phyloP scores from a whole-genome alignment of 1,140 invertebrate genomes.

The Oncopodura yosiiana region DNA sequence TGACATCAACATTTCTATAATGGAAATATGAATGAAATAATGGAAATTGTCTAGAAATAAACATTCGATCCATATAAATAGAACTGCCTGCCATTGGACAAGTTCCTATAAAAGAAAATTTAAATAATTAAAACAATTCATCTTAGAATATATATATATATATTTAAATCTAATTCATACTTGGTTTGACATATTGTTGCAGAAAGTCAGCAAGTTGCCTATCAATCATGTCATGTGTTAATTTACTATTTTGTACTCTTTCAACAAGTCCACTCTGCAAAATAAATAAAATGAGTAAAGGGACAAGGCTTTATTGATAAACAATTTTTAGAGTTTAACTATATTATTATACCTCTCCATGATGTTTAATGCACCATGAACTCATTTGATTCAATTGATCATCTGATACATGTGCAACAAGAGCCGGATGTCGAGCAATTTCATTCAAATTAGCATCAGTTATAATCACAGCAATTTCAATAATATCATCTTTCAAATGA shows the following conservation, averaged over 20 bases:
- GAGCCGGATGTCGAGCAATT: constrained; percentile 61
- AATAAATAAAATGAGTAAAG: constrained; percentile 12
- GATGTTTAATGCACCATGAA: constrained; percentile 68
- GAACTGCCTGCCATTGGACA: constrained; percentile 82
- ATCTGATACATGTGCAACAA: constrained; percentile 73
- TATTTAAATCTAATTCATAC: constrained; percentile 37
- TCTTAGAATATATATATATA: constrained; percentile 5
- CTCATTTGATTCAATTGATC: constrained; percentile 64
- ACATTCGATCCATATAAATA: constrained; percentile 72
- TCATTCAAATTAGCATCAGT: constrained; percentile 72
- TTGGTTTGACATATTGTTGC: constrained; percentile 52
- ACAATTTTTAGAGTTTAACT: too few species aligned
- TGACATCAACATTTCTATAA: constrained; percentile 89
- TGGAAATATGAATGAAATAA: constrained; percentile 66
- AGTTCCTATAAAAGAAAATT: constrained; percentile 37
- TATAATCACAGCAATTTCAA: constrained; percentile 80
- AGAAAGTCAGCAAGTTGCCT: constrained; percentile 62
- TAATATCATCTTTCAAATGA: constrained; percentile 61
- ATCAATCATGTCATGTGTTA: constrained; percentile 58
- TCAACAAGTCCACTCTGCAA: constrained; percentile 65
- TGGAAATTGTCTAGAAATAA: constrained; percentile 67
- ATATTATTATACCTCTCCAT: constrained; percentile 47
- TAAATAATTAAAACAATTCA: not conserved
- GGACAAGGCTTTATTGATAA: too few species aligned
- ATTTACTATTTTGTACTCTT: constrained; percentile 55